These are phyloP conservation scores for Drosophila guanche DNA, from an alignment of 1,140 invertebrate genomes.

Conservation along the genomic window DNA sequence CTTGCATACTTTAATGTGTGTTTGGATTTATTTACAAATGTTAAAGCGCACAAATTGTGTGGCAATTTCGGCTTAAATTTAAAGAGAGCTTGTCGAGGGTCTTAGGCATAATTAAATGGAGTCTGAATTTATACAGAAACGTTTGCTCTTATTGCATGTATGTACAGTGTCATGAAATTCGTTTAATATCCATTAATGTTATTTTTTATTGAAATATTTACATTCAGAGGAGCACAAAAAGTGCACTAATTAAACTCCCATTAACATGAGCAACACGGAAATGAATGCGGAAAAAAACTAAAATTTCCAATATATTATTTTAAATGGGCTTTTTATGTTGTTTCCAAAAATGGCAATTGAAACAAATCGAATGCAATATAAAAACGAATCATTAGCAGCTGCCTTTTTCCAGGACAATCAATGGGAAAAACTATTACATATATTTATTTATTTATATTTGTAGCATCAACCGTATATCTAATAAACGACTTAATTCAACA, in stretches of 20 bases:
- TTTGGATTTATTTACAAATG: slow-evolving; percentile 61
- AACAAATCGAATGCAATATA: slow-evolving; percentile 23
- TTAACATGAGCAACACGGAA: not conserved
- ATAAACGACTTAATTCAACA: slow-evolving; percentile 61
- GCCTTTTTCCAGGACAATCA: slow-evolving; percentile 16
- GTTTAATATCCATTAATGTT: slow-evolving; percentile 29
- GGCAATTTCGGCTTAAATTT: slow-evolving; percentile 10
- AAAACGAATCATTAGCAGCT: slow-evolving; percentile 19
- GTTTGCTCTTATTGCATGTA: slow-evolving; percentile 2
- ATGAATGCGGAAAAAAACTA: not conserved
- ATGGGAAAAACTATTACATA: slow-evolving; percentile 15
- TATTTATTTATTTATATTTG: slow-evolving; percentile 17
- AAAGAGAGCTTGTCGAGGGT: not conserved
- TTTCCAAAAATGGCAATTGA: slow-evolving; percentile 1
- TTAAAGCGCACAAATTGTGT: slow-evolving; percentile 11
- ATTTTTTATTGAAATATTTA: slow-evolving; percentile 38
- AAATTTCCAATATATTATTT: not conserved
- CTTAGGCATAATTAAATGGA: slow-evolving; percentile 20
- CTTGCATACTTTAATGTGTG: slow-evolving; percentile 38
- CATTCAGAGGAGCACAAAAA: slow-evolving; percentile 16
- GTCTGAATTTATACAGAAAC: slow-evolving; percentile 22
- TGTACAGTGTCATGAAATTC: slow-evolving; percentile 39
- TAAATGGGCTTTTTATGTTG: slow-evolving; percentile 2
- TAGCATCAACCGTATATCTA: slow-evolving; percentile 41
- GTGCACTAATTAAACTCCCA: slow-evolving; percentile 3